Evolutionary conservation across 2,888 invertebrate genomes (phyloP), one percentile per base, ranked within the genome.

Genomic region (Temnothorax unifasciatus): DNA sequence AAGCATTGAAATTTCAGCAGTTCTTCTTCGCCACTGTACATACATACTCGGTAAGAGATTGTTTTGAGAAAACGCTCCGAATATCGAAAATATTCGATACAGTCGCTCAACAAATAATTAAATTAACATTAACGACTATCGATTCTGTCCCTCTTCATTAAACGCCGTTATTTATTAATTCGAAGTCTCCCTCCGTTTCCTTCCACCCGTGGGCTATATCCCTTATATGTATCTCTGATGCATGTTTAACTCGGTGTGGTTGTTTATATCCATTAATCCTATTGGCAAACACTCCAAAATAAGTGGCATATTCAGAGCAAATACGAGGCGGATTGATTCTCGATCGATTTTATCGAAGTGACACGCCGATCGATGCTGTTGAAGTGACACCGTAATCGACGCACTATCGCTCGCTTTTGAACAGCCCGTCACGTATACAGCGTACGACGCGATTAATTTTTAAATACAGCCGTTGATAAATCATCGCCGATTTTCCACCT

Each of bases 251-350:
- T 47, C 59, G 79, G 13, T 59, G 79, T 34, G 79, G 25, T 79
- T 73, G 74, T 79, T 79, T 79, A 79, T 79, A 59, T 47, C 74
- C 79, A 73, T 79, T 79, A 73, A 73, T 79, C 18, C 73, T 38
- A 73, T 71, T 59, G 47, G 59, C 79, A 79, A 79, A 73, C n/a
- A 71, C 59, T 73, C 34, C 0, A 38, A 71, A 79, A 59, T 79
- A 73, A 79, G 74, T 71, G 73, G 38, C 47, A 18, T 47, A 59
- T 59, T 50, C 47, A 13, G 73, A 59, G 4, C 38, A 61, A 38
- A 8, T 50, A 52, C 15, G 44, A 3, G 57, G 3, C 8, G 29
- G 29, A 69, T 68, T 68, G 52, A 77, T 54, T 54, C 15, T 29
- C 68, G 41, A 79, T 79, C 79, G 34, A 79, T 71, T 57, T 79